These are phyloP conservation scores for Camponotus fellah DNA, from an alignment of 2,888 invertebrate species.

Conservation along the genomic window DNA sequence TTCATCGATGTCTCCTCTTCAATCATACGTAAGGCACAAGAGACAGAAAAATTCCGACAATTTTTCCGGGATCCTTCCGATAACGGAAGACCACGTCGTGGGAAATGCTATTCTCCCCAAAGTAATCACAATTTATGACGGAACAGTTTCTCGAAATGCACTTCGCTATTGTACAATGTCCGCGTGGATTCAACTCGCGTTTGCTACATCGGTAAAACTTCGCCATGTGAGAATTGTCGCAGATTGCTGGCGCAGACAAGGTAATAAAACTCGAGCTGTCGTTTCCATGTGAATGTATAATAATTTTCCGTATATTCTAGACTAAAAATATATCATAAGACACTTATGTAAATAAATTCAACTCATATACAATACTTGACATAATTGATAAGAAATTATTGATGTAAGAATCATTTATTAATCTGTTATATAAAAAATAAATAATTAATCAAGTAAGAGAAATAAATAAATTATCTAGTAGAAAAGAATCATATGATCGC, in stretches of 20 bases:
- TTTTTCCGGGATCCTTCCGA: neutral
- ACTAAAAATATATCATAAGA: neutral
- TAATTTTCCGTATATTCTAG: neutral
- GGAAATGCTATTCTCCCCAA: constrained; percentile 9
- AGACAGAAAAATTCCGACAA: neutral
- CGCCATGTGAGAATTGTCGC: constrained; percentile 32
- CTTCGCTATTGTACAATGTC: constrained; percentile 19
- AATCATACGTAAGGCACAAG: neutral
- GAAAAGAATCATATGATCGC: neutral
- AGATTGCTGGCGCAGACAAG: constrained; percentile 21
- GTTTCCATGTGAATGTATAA: constrained; percentile 1
- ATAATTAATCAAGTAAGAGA: neutral
- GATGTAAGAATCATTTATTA: neutral
- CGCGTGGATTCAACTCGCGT: constrained; percentile 31
- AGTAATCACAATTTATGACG: constrained; percentile 24
- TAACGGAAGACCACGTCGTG: neutral
- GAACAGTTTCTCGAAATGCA: constrained; percentile 24
- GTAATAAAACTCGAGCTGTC: constrained; percentile 23
- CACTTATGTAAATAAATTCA: neutral
- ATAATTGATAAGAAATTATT: neutral
- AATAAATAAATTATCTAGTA: neutral
- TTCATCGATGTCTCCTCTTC: neutral
- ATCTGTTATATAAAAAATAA: neutral
- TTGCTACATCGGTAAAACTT: constrained; percentile 6
- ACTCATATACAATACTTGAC: neutral